Conservation (phyloP, 1,140 invertebrate genomes). For the Varroa destructor region DNA sequence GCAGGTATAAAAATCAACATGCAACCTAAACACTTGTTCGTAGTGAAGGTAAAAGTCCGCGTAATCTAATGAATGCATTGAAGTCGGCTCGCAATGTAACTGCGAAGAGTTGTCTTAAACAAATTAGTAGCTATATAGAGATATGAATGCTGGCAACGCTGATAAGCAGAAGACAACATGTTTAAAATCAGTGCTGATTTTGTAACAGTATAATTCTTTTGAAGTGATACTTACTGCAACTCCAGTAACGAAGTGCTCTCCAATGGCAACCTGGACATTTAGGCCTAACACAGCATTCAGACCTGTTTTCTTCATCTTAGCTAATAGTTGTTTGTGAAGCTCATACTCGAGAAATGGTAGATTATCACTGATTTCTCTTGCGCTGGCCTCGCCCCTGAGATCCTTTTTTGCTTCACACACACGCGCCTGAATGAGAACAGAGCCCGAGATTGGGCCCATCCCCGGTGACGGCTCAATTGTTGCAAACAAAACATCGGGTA, state of each 20-base stretch:
- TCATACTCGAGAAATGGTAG: constrained; percentile 92
- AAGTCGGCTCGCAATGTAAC: too few relatives aligned
- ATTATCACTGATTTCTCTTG: constrained; percentile 70
- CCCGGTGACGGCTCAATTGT: constrained; percentile 69
- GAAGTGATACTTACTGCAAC: constrained; percentile 49
- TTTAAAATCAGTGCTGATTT: too few relatives aligned
- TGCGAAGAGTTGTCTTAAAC: too few relatives aligned
- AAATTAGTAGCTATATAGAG: too few relatives aligned
- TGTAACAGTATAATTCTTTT: neutral
- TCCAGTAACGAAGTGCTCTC: constrained; percentile 69
- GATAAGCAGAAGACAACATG: too few relatives aligned
- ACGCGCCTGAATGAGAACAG: constrained; percentile 49
- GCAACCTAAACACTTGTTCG: too few relatives aligned
- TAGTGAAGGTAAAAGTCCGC: too few relatives aligned
- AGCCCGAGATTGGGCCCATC: constrained; percentile 57
- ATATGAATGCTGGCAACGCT: too few relatives aligned
- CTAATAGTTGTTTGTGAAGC: constrained; percentile 72
- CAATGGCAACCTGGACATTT: constrained; percentile 67
- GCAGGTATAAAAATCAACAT: too few relatives aligned
- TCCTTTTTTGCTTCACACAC: constrained; percentile 65
- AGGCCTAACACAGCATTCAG: constrained; percentile 84
- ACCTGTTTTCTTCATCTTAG: constrained; percentile 65
- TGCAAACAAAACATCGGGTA: constrained; percentile 76
- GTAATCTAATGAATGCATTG: too few relatives aligned
- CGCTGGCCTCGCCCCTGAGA: constrained; percentile 65